A percentile compares a stretch with the other conserved stretches of the same genome.
phyloP scores from a whole-genome alignment of 2,797 vertebrate genomes.

The Helicolenus hilgendorfi region DNA sequence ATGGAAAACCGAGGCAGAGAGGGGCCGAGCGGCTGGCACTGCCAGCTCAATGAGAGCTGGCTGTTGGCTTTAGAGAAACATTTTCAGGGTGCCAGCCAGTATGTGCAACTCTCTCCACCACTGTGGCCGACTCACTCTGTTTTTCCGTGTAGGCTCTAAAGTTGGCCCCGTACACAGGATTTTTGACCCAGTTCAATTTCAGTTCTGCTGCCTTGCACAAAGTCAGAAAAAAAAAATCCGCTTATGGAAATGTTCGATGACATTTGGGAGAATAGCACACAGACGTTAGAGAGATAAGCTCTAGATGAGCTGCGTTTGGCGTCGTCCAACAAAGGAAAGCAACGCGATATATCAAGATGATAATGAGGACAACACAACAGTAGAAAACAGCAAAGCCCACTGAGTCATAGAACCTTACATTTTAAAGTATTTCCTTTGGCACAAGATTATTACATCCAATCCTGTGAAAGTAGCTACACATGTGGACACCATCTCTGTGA shows the following conservation, averaged over 20 bases:
- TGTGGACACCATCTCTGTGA: not conserved
- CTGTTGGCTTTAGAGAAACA: constrained; percentile 47
- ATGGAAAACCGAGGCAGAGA: constrained; percentile 63
- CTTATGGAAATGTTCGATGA: not conserved
- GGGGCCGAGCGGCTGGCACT: constrained; percentile 71
- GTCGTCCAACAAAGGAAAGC: not conserved
- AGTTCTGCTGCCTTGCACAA: constrained; percentile 3
- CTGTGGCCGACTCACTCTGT: constrained; percentile 21
- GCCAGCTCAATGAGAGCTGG: constrained; percentile 68
- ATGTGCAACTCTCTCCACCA: not conserved
- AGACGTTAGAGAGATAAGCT: not conserved
- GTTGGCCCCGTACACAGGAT: not conserved
- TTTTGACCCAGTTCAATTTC: constrained; percentile 1
- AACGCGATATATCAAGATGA: not conserved
- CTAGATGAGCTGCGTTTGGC: not conserved
- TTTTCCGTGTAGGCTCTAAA: constrained; percentile 25
- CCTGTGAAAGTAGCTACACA: not conserved
- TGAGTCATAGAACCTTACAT: not conserved
- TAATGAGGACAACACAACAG: not conserved
- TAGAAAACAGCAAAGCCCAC: not conserved
- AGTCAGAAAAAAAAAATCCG: not conserved
- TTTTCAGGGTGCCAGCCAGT: constrained; percentile 49
- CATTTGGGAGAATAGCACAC: not conserved
- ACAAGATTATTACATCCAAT: not conserved
- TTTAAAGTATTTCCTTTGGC: not conserved